These are phyloP conservation scores for Limulus polyphemus DNA, from an alignment of 2,888 invertebrate genomes.

Conservation along the genomic window DNA sequence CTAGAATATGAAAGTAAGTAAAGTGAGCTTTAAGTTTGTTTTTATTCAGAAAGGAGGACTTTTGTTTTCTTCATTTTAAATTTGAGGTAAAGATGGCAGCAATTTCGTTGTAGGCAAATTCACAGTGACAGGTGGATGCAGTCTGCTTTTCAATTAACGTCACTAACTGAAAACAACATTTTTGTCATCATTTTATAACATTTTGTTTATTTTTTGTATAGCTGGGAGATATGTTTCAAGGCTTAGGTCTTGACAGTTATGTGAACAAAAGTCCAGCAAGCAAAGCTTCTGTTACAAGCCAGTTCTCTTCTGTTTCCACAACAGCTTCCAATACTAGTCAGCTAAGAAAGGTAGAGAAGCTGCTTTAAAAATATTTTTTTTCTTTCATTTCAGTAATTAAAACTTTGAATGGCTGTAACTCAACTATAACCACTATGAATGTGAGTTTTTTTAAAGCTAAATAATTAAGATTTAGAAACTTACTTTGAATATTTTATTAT, in stretches of 20 bases:
- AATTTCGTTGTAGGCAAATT: too few species aligned
- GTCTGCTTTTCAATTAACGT: background rate
- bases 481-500: too few species aligned
- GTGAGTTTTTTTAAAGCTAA: too few species aligned
- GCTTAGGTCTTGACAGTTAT: slow-evolving; percentile 9
- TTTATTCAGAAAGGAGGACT: too few species aligned
- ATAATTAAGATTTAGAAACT: too few species aligned
- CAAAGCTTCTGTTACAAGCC: background rate
- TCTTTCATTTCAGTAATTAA: background rate
- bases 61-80: too few species aligned
- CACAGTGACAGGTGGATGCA: background rate
- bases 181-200: background rate
- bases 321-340: background rate
- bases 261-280: background rate
- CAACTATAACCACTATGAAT: too few species aligned
- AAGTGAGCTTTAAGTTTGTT: too few species aligned
- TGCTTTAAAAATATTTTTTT: background rate
- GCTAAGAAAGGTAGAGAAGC: background rate
- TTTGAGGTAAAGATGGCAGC: too few species aligned
- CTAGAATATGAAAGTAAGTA: too few species aligned
- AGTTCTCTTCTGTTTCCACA: slow-evolving; percentile 4
- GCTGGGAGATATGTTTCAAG: slow-evolving; percentile 20
- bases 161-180: background rate
- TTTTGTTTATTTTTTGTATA: slow-evolving; percentile 2
- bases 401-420: too few species aligned